Base-by-base conservation (phyloP, 2,797 vertebrate genomes). In the Argentina silus region DNA sequence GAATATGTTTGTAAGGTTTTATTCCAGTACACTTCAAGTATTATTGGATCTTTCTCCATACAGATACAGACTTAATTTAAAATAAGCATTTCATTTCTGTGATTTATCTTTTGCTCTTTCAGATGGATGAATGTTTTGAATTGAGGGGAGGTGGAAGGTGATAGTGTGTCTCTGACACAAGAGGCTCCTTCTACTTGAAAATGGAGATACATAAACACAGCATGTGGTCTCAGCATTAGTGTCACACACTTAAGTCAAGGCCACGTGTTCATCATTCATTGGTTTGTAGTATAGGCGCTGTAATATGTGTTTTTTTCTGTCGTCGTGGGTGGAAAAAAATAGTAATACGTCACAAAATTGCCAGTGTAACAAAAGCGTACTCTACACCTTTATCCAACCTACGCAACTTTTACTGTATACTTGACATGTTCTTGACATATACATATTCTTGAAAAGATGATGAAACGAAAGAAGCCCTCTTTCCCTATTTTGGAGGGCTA, bases 131-230 rank as follows among this genome's bases (percentile, higher is more conserved):
- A 7, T 56, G 53, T 19, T 36, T 36, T 36, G 61, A 43, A 8
- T 4, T 43, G 42, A 36, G 14, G 14, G 61, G 9, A 63, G 42
- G 61, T 45, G 7, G n/a, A 8, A 63, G 15, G 42, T 45, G 42
- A 17, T 45, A 45, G 12, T 15, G 59, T 75, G 81, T 70, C 77
- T 86, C 56, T 86, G 87, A 86, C 7, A 74, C 81, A 78, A 70
- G 66, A 75, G 63, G 12, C 72, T 81, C 11, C 15, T 8, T 43
- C 42, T 12, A 15, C 27, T 4, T 9, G 43, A 12, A 7, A 9
- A 17, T 14, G 43, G 62, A 45, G 44, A 47, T 15, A 5, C 11
- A 36, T 90, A 81, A 86, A 85, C 82, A 85, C 85, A 85, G 82
- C 78, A 60, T 71, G 83, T 70, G 72, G 61, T 72, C 79, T 5